Base-by-base conservation (phyloP, 2,888 invertebrate genomes). In the Catocala nupta region DNA sequence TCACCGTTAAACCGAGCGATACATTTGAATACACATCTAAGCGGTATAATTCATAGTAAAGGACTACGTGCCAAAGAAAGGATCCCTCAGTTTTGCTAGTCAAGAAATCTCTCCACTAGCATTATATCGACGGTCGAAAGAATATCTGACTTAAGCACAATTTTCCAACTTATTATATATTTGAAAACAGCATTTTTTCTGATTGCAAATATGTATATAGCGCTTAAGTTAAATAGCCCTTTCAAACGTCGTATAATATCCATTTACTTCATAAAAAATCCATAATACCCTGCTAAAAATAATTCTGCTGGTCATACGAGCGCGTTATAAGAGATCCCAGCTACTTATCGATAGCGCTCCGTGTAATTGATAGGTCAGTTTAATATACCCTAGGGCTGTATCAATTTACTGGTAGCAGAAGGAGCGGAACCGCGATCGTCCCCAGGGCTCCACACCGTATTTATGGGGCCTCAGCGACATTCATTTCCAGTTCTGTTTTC, bases 391-490 rank as follows among this genome's bases (percentile, higher is more conserved):
- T 59, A 68, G 83, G 88, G 90, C 85, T 82, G 86, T 88, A 92
- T 91, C 88, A 89, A 90, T 91, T 89, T 90, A 85, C 83, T 84
- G 74, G 87, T 81, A 87, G 86, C 85, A 80, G 84, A 81, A 88
- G 84, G 81, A 84, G 74, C 83, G 84, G 79, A 82, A 85, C 86
- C 81, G 75, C 82, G 83, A 83, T 81, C 82, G 78, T 84, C 91
- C 90, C 87, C 67, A 64, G 82, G 89, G 89, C 84, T 67, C 74
- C 59, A 65, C 74, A 75, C 76, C 65, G 76, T 87, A 87, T 91
- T 90, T 89, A 88, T 87, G 77, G 80, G 78, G 75, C 87, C 83
- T 85, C 60, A 70, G 84, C 78, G 87, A 82, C 82, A 85, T 84
- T 86, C 83, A 89, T 88, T 89, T 75, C 73, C 82, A 84, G 72